Evolutionary conservation across 2,888 invertebrate species (phyloP).

Genomic region (Coenonympha glycerion): DNA sequence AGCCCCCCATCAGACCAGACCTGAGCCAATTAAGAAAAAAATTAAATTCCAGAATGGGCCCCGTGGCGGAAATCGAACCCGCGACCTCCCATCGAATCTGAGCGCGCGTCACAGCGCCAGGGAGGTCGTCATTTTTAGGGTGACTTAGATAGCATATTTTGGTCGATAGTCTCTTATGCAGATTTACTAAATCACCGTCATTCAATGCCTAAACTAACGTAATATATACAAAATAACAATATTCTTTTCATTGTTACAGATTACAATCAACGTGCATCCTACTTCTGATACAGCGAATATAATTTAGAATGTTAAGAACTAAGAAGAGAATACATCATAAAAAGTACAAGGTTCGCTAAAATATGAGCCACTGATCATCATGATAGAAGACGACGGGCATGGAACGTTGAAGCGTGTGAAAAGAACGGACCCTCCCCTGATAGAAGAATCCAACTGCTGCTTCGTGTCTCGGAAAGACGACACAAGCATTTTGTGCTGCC

Average conservation of each 20-base stretch:
- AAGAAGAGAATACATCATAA: constrained; percentile 48
- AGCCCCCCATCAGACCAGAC: too few relatives aligned
- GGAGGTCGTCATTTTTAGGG: too few relatives aligned
- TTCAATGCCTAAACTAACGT: background rate
- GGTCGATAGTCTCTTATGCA: too few relatives aligned
- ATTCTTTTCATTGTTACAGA: constrained; percentile 32
- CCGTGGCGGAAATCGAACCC: too few relatives aligned
- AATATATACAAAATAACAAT: background rate
- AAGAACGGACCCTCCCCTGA: constrained; percentile 19
- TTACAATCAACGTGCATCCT: background rate
- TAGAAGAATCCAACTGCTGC: constrained; percentile 41
- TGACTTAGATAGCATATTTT: too few relatives aligned
- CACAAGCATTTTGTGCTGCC: constrained; percentile 58
- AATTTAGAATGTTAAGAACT: constrained; percentile 42
- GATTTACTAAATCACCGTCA: too few relatives aligned
- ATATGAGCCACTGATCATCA: constrained; percentile 33
- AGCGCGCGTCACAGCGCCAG: too few relatives aligned
- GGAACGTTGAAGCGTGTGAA: constrained; percentile 35
- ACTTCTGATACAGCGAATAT: constrained; percentile 7
- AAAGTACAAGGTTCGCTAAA: constrained; percentile 55
- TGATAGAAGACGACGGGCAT: constrained; percentile 42
- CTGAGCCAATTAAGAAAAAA: too few relatives aligned
- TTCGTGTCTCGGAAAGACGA: constrained; percentile 36
- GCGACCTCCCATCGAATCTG: too few relatives aligned
- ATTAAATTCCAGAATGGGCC: too few relatives aligned